These are phyloP conservation scores for Amniataba percoides DNA, from an alignment of 2,797 vertebrate genomes.

Conservation along the genomic window DNA sequence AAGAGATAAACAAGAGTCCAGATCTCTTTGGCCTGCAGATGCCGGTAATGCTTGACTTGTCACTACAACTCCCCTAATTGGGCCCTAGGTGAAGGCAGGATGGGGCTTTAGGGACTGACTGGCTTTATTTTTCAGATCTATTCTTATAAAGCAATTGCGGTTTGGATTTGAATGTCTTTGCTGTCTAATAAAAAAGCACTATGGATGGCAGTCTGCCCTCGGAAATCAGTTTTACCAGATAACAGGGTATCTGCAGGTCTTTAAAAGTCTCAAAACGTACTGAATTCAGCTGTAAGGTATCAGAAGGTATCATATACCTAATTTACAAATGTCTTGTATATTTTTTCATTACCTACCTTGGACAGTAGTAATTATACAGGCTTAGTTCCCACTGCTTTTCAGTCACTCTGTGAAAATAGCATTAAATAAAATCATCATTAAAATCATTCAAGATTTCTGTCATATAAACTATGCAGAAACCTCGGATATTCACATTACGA, in stretches of 20 bases:
- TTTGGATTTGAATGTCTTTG: constrained; percentile 56
- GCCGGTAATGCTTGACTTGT: constrained; percentile 83
- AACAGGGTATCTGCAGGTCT: constrained; percentile 3
- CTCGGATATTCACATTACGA: background rate
- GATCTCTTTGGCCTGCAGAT: constrained; percentile 77
- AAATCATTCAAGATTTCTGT: too few relatives aligned
- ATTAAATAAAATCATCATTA: too few relatives aligned
- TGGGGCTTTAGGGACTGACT: constrained; percentile 73
- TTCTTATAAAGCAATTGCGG: constrained; percentile 54
- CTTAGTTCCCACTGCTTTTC: too few relatives aligned
- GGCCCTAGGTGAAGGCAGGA: constrained; percentile 79
- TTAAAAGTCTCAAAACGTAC: background rate
- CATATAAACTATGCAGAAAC: background rate
- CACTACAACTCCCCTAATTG: constrained; percentile 88
- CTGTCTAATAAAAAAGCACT: constrained; percentile 31
- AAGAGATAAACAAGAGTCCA: constrained; percentile 83
- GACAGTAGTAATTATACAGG: background rate
- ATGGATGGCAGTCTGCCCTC: constrained; percentile 11
- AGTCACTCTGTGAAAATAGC: background rate
- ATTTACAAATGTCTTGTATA: background rate
- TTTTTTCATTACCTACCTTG: background rate
- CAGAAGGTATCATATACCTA: background rate
- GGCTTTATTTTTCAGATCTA: constrained; percentile 71
- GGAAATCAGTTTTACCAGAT: constrained; percentile 27
- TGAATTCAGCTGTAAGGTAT: background rate